Evolutionary conservation across 2,888 invertebrate genomes (phyloP), one percentile per base, ranked within the genome.

Genomic region (Athetis lepigone): DNA sequence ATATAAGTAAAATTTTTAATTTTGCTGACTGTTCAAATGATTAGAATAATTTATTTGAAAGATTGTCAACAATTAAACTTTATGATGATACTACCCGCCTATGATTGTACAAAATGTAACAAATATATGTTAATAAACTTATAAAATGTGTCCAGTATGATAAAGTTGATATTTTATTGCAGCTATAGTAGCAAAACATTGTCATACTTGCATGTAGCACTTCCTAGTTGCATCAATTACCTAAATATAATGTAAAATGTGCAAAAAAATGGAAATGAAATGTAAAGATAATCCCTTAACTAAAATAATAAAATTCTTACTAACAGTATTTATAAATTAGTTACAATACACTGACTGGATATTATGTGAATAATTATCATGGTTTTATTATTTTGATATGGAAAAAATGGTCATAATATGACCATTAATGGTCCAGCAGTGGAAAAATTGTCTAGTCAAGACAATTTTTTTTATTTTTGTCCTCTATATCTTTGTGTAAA

Each of bases 191-290:
- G 46, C 27, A 43, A 43, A 43, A 46, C 16, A 13, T 27, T 68
- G 27, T 66, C 36, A 25, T 37, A 19, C 49, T 9, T 43, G 27
- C 58, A 39, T 13, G 29, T 29, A 42, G 50, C 19, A 37, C 25
- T 46, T 67, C 42, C 50, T 60, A 51, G 74, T 67, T 70, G 68
- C 68, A 55, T 36, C 46, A 37, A 55, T 50, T 70, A 74, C 54
- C 68, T 70, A 68, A 13, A 33, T 8, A 33, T n/a, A 13, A 68
- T 52, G 8, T 46, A 37, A 54, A 45, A 39, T 29, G 45, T 45
- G 51, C 25, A 23, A 19, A 52, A n/a, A 37, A 45, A 23, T 58
- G 54, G 42, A n/a, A n/a, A n/a, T n/a, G n/a, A n/a, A n/a, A n/a
- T n/a, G n/a, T 29, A 29, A 11, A 29, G 29, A 11, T 29, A 29